Evolutionary conservation across 2,113 vertebrate species (phyloP).

Genomic region (Marmota flaviventris): DNA sequence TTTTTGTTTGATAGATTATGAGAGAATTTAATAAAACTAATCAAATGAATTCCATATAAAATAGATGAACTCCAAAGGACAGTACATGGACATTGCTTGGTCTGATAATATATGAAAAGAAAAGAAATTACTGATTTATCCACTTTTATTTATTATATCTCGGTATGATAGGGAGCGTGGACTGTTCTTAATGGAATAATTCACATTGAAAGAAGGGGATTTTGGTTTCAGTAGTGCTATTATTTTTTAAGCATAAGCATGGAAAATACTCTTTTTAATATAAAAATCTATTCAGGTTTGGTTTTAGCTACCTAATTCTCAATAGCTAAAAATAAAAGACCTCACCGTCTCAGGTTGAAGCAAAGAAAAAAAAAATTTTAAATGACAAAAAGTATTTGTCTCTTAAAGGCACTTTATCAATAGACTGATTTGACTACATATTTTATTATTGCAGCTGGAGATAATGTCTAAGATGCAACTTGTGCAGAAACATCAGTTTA

Average conservation of each 20-base stretch:
- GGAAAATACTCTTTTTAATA: constrained; percentile 33
- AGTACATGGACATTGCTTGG: not conserved
- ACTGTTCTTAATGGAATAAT: not conserved
- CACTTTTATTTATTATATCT: not conserved
- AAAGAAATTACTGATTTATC: not conserved
- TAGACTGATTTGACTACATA: not conserved
- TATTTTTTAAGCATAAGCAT: not conserved
- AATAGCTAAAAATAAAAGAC: constrained; percentile 8
- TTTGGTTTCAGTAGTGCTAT: constrained; percentile 7
- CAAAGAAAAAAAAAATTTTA: not conserved
- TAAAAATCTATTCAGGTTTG: not conserved
- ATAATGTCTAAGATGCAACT: not conserved
- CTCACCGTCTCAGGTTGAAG: not conserved
- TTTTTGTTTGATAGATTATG: constrained; percentile 21
- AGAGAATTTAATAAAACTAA: constrained; percentile 6
- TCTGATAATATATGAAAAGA: not conserved
- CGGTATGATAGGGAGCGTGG: not conserved
- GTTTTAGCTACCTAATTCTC: not conserved
- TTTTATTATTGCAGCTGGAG: not conserved
- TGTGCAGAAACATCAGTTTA: not conserved
- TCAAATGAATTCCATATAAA: not conserved
- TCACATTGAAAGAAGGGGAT: not conserved
- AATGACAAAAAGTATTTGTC: not conserved
- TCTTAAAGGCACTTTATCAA: not conserved
- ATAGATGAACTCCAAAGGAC: not conserved